phyloP scores from a whole-genome alignment of 2,797 vertebrate genomes.

The Hylomyscus alleni region DNA sequence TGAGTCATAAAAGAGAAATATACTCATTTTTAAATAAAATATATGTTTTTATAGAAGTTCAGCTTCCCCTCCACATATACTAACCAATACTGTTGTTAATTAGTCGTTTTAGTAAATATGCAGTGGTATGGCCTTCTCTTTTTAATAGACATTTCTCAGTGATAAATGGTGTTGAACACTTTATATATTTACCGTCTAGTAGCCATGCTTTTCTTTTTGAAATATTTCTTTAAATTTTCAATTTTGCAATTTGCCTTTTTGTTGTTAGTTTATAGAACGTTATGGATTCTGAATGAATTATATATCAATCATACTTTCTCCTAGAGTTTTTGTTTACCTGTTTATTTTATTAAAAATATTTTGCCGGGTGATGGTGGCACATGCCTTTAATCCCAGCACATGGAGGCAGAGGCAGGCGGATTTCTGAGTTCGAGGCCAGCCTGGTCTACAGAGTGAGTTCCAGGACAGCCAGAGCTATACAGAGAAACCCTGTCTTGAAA shows the following conservation, averaged over 20 bases:
- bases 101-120: not conserved
- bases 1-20: not conserved
- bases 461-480: too few species aligned
- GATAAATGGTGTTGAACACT: not conserved
- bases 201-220: not conserved
- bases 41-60: not conserved
- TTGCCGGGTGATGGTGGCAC: too few species aligned
- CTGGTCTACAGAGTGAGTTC: too few species aligned
- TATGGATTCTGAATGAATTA: conserved; percentile 21
- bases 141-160: not conserved
- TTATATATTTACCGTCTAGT: not conserved
- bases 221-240: conserved; percentile 27
- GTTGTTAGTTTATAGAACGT: conserved; percentile 26
- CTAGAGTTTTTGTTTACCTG: not conserved
- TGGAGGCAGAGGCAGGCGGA: too few species aligned
- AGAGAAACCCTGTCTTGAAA: too few species aligned
- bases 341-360: conserved; percentile 38
- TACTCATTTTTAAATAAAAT: conserved; percentile 39
- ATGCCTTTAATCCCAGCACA: too few species aligned
- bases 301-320: conserved; percentile 38
- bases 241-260: conserved; percentile 25
- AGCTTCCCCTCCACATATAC: not conserved
- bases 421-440: too few species aligned
- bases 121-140: not conserved
- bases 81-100: not conserved